A percentile compares a stretch with the other conserved stretches of the same genome.
phyloP scores from a whole-genome alignment of 1,140 invertebrate species.

The Drosophila orosa region DNA sequence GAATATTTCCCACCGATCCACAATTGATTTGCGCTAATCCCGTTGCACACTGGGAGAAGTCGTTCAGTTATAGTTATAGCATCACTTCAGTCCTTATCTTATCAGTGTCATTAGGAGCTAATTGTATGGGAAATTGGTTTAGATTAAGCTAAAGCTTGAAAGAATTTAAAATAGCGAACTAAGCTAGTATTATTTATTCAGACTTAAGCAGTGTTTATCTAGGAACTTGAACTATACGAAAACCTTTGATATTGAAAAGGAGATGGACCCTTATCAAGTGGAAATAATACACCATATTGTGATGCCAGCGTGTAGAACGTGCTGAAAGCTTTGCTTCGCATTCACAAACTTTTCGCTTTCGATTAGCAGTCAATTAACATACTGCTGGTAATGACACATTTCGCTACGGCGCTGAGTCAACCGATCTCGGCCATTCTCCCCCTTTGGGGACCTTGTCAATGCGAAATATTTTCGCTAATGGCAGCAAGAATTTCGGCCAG shows the following conservation, averaged over 20 bases:
- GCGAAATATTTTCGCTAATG: constrained; percentile 51
- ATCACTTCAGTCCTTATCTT: neutral
- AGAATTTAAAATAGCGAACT: neutral
- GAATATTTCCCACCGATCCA: constrained; percentile 35
- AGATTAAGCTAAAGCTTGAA: too few species aligned
- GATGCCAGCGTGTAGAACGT: constrained; percentile 15
- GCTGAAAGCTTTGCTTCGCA: constrained; percentile 20
- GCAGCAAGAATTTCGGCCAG: constrained; percentile 21
- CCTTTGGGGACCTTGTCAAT: constrained; percentile 51
- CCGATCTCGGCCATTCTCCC: constrained; percentile 18
- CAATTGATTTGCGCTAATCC: constrained; percentile 13
- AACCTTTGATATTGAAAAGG: neutral
- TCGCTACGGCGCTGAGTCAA: constrained; percentile 22
- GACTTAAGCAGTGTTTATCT: neutral
- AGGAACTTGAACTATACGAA: neutral
- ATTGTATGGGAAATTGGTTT: neutral
- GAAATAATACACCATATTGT: constrained; percentile 20
- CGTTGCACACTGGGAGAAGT: constrained; percentile 13
- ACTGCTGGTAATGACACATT: constrained; percentile 45
- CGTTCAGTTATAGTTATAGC: constrained; percentile 1
- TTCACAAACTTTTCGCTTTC: constrained; percentile 37
- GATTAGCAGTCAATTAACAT: constrained; percentile 51
- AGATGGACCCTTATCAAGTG: constrained; percentile 3
- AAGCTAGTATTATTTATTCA: neutral
- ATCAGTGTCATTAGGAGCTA: neutral